phyloP scores from a whole-genome alignment of 1,140 invertebrate genomes.

The Riptortus pedestris region DNA sequence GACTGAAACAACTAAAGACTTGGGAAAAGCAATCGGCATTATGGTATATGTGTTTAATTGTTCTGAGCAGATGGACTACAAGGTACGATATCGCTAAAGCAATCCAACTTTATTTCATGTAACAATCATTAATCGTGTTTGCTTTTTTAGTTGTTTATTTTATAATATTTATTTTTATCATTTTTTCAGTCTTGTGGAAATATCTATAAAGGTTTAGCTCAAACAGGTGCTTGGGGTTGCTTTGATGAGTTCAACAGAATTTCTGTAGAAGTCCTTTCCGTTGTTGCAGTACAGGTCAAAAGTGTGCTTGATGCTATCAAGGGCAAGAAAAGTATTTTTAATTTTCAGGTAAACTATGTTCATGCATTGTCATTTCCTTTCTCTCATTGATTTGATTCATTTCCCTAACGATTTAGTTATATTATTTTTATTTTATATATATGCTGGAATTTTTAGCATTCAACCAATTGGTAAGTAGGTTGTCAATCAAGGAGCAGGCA shows the following conservation, averaged over 20 bases:
- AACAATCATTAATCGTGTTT: neutral
- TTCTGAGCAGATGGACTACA: conserved; percentile 94
- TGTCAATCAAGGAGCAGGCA: too few species aligned
- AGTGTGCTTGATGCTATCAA: conserved; percentile 75
- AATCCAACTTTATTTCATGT: neutral
- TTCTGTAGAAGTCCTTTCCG: conserved; percentile 83
- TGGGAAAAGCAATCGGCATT: conserved; percentile 78
- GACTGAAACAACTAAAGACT: conserved; percentile 88
- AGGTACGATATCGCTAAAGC: too few species aligned
- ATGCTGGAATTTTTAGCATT: too few species aligned
- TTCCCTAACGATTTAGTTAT: too few species aligned
- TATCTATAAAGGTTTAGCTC: conserved; percentile 82
- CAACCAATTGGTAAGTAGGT: too few species aligned
- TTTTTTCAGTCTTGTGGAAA: conserved; percentile 63
- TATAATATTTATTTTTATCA: neutral
- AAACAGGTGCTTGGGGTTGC: conserved; percentile 91
- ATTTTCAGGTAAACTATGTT: too few species aligned
- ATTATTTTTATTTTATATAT: too few species aligned
- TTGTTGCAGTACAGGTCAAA: conserved; percentile 80
- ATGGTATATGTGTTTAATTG: conserved; percentile 96
- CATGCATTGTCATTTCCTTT: too few species aligned
- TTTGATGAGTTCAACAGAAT: conserved; percentile 94
- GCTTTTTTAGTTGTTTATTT: neutral
- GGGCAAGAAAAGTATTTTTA: conserved; percentile 63
- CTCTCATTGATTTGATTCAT: too few species aligned